A percentile compares a stretch with the other conserved stretches of the same genome.
Evolutionary conservation across 2,888 invertebrate species (phyloP).

Genomic region (Coronaproctus castanopsis): DNA sequence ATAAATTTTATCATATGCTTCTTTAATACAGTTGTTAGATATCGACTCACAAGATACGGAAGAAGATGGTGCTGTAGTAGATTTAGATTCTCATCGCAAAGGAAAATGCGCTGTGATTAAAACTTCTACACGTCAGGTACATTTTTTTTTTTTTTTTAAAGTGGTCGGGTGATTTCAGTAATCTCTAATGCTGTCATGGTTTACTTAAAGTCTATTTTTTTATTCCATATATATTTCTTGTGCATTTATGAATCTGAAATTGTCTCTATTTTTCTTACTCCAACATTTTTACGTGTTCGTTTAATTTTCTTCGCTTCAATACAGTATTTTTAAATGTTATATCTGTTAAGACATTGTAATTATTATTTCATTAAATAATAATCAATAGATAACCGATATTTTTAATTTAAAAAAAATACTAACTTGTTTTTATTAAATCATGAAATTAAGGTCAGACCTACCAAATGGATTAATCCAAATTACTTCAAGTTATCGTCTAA

Average conservation of each 20-base stretch:
- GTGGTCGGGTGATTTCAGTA: not conserved
- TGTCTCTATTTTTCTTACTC: not conserved
- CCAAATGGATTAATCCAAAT: no score
- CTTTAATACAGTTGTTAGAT: conserved; percentile 48
- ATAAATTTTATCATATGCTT: not conserved
- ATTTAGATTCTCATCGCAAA: conserved; percentile 91
- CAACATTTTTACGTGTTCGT: not conserved
- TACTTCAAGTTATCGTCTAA: no score
- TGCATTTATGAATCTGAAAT: not conserved
- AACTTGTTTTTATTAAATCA: no score
- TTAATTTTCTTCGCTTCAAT: no score
- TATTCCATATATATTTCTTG: no score
- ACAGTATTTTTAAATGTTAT: no score
- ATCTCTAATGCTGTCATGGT: not conserved
- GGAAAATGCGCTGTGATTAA: conserved; percentile 99
- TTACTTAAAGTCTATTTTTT: not conserved
- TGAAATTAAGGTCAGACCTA: no score
- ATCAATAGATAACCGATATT: no score
- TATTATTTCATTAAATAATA: no score
- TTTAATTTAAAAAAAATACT: no score
- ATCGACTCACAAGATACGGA: conserved; percentile 91
- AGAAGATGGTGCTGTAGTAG: conserved; percentile 96
- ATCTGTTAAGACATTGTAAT: no score
- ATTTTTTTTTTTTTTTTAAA: conserved; percentile 1
- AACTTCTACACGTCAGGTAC: conserved; percentile 71